Evolutionary conservation across 2,113 vertebrate species (phyloP), one percentile per base, ranked within the genome.

Genomic region (Saccopteryx leptura): DNA sequence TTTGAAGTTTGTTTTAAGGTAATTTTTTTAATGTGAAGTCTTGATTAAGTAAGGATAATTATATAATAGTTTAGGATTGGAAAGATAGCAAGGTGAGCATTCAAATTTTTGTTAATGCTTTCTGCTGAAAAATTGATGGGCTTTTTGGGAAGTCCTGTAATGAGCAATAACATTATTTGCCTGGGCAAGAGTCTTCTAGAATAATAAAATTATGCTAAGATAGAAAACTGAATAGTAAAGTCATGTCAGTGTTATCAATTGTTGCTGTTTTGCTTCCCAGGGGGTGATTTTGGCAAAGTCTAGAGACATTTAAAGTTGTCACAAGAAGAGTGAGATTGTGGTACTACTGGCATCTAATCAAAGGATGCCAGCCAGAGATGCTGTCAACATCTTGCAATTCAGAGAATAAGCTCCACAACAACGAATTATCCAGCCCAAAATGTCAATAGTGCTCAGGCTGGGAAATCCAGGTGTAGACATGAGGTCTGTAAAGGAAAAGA

Each of bases 1-100:
- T 75, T 61, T 88, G 33, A 92, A 79, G 13, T 95, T 81, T 58
- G 13, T 28, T 90, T 93, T 83, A 81, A 92, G 31, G 63, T 12
- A 0, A 6, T 68, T 82, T 79, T 79, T 72, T 91, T 28, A 72
- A 0, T 88, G 46, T 63, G 13, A 2, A 24, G 4, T 2, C 28
- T 95, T 95, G 23, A 76, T 94, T 89, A 86, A 84, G 33, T 48
- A 79, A 92, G 17, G 8, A 82, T 63, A 14, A 48, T 31, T 56
- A 50, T 46, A 23, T 56, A 74, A 78, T 72, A 74, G 52, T 82
- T 92, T 46, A 90, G 17, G 63, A 78, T 24, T 56, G 19, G 11
- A 12, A 23, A 5, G 46, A 89, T 2, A 89, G 39, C 48, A 76
- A 63, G 24, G 5, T 66, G 52, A 93, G 26, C 19, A 23, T 15